Base-by-base conservation (phyloP, 2,113 vertebrate genomes). In the Neodontobutis hainanensis region DNA sequence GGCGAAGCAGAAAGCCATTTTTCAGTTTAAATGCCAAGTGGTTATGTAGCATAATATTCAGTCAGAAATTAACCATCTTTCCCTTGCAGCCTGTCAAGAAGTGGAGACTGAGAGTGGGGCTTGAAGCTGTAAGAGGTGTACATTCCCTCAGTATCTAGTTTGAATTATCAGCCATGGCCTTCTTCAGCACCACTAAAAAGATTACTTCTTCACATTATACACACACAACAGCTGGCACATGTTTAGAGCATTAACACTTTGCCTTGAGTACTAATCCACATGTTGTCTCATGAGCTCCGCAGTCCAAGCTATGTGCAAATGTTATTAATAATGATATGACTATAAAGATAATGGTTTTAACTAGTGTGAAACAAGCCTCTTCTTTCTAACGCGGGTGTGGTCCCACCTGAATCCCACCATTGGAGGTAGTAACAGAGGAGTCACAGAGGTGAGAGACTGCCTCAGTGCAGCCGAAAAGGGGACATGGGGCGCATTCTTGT, bases 21-120 rank as follows among this genome's bases (percentile, higher is more conserved):
- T 94, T 98, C 95, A 96, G 95, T 94, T 95, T 95, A 97, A 97
- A 97, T 98, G 96, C 95, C 96, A 97, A 95, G 94, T 93, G 94
- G 95, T 96, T 95, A 95, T 95, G 94, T 94, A 94, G 94, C 93
- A 94, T 95, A 95, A 96, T 94, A 95, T 95, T 95, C 94, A 93
- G 94, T 95, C 94, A 94, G 93, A 88, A 96, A 95, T 95, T 94
- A 96, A 97, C 94, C 94, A 94, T 90, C 93, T 95, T 91, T 92
- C 90, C 49, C 92, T 92, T 94, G 90, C 91, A 78, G 90, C 87
- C 92, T 94, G 95, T 95, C 94, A 93, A 62, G 55, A 80, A 68
- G 65, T 63, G 57, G 92, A 91, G 92, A 92, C 92, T 82, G 92
- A 90, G 92, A 91, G 92, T 86, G 83, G 48, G 12, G 40, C 44